Evolutionary conservation across 2,888 invertebrate species (phyloP).

Genomic region (Pandemis heparana): DNA sequence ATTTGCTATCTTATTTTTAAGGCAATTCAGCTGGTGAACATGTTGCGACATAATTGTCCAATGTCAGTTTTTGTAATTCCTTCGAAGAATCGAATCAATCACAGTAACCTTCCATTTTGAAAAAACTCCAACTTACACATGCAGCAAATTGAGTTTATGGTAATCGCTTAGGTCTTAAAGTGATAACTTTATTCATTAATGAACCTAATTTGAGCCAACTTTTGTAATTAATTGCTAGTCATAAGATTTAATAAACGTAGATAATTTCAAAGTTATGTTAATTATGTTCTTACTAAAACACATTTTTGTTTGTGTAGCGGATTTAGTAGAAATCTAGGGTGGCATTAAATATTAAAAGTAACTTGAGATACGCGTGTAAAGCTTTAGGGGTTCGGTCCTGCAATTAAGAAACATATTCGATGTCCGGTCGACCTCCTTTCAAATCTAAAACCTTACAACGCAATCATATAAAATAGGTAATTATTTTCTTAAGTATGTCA

Average conservation of each 20-base stretch:
- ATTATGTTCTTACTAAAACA: background rate
- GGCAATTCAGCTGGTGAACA: slow-evolving; percentile 15
- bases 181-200: background rate
- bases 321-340: background rate
- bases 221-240: background rate
- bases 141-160: background rate
- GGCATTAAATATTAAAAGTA: slow-evolving; percentile 2
- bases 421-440: background rate
- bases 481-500: background rate
- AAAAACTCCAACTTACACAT: background rate
- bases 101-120: background rate
- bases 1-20: slow-evolving; percentile 40
- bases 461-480: background rate
- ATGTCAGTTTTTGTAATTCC: slow-evolving; percentile 6
- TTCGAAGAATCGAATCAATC: background rate
- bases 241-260: background rate
- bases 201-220: background rate
- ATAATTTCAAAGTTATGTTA: background rate
- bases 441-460: background rate
- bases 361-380: slow-evolving; percentile 18
- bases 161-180: background rate
- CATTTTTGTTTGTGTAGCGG: background rate
- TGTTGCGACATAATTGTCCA: slow-evolving; percentile 14
- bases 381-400: slow-evolving; percentile 21
- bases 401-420: slow-evolving; percentile 34